Evolutionary conservation across 2,113 vertebrate genomes (phyloP).

Genomic region (Sula dactylatra): DNA sequence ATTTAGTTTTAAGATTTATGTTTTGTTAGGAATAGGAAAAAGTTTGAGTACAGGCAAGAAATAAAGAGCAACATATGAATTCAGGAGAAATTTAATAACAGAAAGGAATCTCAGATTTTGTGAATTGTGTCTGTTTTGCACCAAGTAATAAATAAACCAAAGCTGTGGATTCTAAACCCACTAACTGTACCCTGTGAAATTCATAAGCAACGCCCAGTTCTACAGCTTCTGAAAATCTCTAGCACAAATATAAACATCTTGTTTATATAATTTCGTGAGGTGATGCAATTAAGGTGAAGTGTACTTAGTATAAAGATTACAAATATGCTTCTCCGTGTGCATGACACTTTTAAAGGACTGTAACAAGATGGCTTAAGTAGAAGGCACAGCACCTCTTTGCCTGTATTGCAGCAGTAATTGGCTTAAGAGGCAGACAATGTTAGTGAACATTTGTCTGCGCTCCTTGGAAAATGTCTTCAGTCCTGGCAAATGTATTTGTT

Average conservation of each 20-base stretch:
- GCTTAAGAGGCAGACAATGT: slow-evolving; percentile 44
- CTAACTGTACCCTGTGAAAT: neutral
- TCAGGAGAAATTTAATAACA: neutral
- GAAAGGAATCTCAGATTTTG: neutral
- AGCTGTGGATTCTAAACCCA: neutral
- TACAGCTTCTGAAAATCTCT: slow-evolving; percentile 8
- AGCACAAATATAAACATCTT: slow-evolving; percentile 37
- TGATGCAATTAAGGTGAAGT: slow-evolving; percentile 67
- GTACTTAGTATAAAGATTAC: slow-evolving; percentile 63
- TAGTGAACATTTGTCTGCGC: slow-evolving; percentile 12
- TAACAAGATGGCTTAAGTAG: slow-evolving; percentile 54
- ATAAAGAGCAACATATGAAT: neutral
- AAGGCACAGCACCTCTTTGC: slow-evolving; percentile 56
- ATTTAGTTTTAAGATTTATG: neutral
- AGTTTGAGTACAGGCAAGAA: neutral
- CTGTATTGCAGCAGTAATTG: slow-evolving; percentile 52
- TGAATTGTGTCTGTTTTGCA: neutral
- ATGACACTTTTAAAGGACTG: slow-evolving; percentile 45
- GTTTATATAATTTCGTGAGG: slow-evolving; percentile 43
- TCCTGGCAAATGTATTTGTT: slow-evolving; percentile 33
- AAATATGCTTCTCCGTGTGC: slow-evolving; percentile 37
- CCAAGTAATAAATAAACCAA: neutral
- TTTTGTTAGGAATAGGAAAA: neutral
- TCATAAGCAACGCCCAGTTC: neutral
- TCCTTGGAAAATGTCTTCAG: slow-evolving; percentile 50